Conservation (phyloP, 2,888 invertebrate species). For the Spisula subtruncata region DNA sequence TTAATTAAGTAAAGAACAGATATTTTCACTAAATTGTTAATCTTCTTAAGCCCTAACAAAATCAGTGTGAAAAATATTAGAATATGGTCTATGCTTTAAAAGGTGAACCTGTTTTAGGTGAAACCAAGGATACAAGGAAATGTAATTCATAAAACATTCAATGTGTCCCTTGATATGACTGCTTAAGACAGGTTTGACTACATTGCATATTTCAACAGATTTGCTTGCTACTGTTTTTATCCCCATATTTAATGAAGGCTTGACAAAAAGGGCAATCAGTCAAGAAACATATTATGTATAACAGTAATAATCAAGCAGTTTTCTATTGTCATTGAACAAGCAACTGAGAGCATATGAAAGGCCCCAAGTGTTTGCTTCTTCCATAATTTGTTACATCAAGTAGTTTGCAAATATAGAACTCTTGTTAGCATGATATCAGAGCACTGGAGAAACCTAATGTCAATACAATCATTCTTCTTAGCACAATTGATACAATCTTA, state of each 20-base stretch:
- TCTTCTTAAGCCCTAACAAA: too few relatives aligned
- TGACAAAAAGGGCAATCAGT: not conserved
- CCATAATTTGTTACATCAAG: slow-evolving; percentile 15
- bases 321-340: slow-evolving; percentile 2
- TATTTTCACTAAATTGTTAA: not conserved
- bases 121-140: too few relatives aligned
- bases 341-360: not conserved
- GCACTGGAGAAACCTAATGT: not conserved
- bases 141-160: too few relatives aligned
- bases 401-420: slow-evolving; percentile 2
- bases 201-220: too few relatives aligned
- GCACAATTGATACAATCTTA: not conserved
- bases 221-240: too few relatives aligned
- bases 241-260: too few relatives aligned
- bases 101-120: too few relatives aligned
- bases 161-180: too few relatives aligned
- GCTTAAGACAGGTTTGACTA: too few relatives aligned
- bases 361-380: not conserved
- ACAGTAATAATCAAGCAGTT: not conserved
- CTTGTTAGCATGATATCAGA: not conserved
- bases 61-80: too few relatives aligned
- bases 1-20: not conserved
- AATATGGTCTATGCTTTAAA: too few relatives aligned
- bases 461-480: not conserved
- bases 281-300: not conserved